Base-by-base conservation (phyloP, 2,797 vertebrate species). In the Arrhamphus sclerolepis region DNA sequence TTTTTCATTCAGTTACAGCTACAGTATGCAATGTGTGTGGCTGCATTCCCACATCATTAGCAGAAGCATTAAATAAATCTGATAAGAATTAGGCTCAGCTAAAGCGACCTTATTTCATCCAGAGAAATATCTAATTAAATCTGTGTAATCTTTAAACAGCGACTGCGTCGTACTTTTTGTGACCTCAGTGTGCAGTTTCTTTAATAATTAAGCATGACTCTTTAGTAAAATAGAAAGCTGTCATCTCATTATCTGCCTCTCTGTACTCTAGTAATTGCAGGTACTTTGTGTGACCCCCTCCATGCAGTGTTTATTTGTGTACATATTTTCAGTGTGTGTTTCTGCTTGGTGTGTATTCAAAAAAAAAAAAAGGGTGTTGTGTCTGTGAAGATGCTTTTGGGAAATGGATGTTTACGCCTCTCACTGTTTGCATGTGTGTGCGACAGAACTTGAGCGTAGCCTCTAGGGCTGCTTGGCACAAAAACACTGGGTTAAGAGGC, bases 51-150 rank as follows among this genome's bases (percentile, higher is more conserved):
- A 46, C 24, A 55, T 74, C 64, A 76, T 87, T 73, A 82, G 65
- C 65, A 53, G 64, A 56, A 40, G 47, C 70, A 66, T 78, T 82
- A 67, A 69, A 39, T 42, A 67, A 41, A 75, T 84, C 73, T 56
- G 34, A 76, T 66, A 72, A 62, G 38, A 80, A 84, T 81, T 70
- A 64, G 34, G 46, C 67, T 82, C 18, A 65, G 65, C 70, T 46
- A 62, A 52, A 26, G 56, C 55, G 52, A 31, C 77, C 49, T 69
- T 18, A 77, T 83, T 74, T 73, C 62, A 70, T 63, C 70, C 70
- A 55, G 47, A 75, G 41, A 72, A 79, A 71, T 20, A 28, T 66
- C 41, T 81, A 76, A 85, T 85, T 82, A 70, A 83, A 87, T 75
- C 56, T 50, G 72, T 79, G 78, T 78, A 64, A 82, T 75, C 70